Conservation (phyloP, 2,888 invertebrate genomes). For the Zaprionus obscuricornis region DNA sequence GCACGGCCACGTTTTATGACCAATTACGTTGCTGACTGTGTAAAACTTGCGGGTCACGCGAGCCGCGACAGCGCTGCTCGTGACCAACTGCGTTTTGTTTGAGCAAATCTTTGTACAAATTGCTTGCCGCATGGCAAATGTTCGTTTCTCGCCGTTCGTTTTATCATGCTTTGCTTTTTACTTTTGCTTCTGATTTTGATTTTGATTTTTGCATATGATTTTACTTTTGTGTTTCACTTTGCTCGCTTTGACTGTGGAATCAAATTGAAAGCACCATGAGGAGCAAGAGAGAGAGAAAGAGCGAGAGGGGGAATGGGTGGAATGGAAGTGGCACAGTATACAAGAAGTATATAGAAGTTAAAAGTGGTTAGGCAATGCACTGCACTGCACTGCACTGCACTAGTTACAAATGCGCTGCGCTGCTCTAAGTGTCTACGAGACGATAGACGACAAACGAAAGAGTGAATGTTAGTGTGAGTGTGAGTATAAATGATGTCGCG, state of each 20-base stretch:
- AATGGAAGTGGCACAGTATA: constrained; percentile 24
- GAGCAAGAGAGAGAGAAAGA: too few relatives aligned
- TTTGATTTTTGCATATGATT: constrained; percentile 58
- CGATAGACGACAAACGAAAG: too few relatives aligned
- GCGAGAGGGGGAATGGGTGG: neutral
- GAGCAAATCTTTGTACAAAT: constrained; percentile 69
- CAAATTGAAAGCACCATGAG: constrained; percentile 26
- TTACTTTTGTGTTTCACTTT: too few relatives aligned
- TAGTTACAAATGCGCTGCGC: too few relatives aligned
- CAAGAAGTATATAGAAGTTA: neutral
- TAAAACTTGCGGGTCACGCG: constrained; percentile 67
- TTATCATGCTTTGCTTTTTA: constrained; percentile 29
- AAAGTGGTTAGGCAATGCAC: too few relatives aligned
- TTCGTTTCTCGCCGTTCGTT: neutral
- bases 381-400: too few relatives aligned
- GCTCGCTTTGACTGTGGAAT: constrained; percentile 40
- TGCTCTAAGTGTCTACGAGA: constrained; percentile 30
- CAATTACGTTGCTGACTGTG: constrained; percentile 78
- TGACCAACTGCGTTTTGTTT: constrained; percentile 67
- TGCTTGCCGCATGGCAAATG: constrained; percentile 63
- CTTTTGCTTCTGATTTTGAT: constrained; percentile 26
- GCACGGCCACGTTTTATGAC: constrained; percentile 58
- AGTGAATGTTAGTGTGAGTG: too few relatives aligned
- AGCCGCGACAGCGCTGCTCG: constrained; percentile 26
- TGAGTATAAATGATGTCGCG: too few relatives aligned